Evolutionary conservation across 2,888 invertebrate species (phyloP), one percentile per base, ranked within the genome.

Genomic region (Drosophila prostipennis): DNA sequence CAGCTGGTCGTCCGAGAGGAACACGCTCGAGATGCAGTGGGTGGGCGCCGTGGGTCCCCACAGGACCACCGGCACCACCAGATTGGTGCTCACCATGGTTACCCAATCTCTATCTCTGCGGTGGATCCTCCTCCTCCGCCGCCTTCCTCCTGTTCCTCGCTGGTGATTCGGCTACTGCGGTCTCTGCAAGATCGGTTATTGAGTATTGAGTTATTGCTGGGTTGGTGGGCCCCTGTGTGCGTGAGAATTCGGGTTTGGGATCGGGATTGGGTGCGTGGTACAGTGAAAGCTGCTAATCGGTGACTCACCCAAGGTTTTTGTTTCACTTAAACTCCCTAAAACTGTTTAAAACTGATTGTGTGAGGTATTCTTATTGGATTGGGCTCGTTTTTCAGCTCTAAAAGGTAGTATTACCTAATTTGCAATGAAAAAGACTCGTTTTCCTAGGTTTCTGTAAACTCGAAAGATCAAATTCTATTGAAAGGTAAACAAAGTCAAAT

Each of bases 31-130:
- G 79, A 99, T 97, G 90, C 98, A 98, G 93, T 99, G 99, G 2
- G 98, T 98, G 1, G 99, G 99, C 2, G 99, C 97, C 89, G 96
- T 95, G 85, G 96, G 96, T 34, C 99, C 99, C 99, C 99, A 99
- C 59, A 99, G 93, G 70, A 99, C 98, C 69, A 99, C 96, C 0
- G 99, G 99, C 55, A 99, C 98, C 65, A 99, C 98, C 77, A 99
- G 93, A 93, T 96, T 97, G 69, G 96, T 96, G 79, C 96, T 96
- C 54, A 96, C 80, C 80, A 81, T 81, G 39, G 14, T n/a, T 43
- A 51, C 48, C 64, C 49, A 48, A 34, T 39, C 29, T 40, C n/a
- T 16, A 34, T 39, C 29, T 40, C n/a, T 16, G 19, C 16, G 48
- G 23, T 23, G 60, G 23, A 26, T 53, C 34, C 23, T 40, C 10